phyloP scores from a whole-genome alignment of 2,797 vertebrate genomes.

The Coluber constrictor region DNA sequence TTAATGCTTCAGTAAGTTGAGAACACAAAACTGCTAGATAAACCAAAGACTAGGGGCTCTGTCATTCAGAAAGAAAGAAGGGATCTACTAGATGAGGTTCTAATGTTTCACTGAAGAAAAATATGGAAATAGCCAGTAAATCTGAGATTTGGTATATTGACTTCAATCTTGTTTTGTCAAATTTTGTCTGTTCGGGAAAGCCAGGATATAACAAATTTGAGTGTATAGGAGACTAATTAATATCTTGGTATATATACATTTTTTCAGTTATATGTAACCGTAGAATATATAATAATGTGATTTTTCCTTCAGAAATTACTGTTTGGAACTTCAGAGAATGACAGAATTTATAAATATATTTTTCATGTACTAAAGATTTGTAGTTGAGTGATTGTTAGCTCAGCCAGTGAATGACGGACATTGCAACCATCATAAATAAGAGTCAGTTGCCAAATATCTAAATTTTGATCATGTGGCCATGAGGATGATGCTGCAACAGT shows the following conservation, averaged over 20 bases:
- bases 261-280: neutral
- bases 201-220: neutral
- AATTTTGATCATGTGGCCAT: neutral
- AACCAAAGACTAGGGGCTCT: neutral
- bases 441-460: neutral
- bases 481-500: neutral
- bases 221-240: neutral
- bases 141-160: neutral
- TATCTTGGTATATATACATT: neutral
- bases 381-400: neutral
- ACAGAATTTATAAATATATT: neutral
- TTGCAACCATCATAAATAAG: neutral
- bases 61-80: neutral
- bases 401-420: neutral
- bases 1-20: neutral
- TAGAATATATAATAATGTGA: neutral
- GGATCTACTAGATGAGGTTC: neutral
- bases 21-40: neutral
- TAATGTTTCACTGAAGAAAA: neutral
- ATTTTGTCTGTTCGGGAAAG: neutral
- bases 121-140: neutral
- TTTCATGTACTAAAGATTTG: neutral
- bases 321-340: neutral
- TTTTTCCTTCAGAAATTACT: neutral
- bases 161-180: neutral